phyloP scores from a whole-genome alignment of 2,113 vertebrate genomes.

The Anarrhichthys ocellatus region DNA sequence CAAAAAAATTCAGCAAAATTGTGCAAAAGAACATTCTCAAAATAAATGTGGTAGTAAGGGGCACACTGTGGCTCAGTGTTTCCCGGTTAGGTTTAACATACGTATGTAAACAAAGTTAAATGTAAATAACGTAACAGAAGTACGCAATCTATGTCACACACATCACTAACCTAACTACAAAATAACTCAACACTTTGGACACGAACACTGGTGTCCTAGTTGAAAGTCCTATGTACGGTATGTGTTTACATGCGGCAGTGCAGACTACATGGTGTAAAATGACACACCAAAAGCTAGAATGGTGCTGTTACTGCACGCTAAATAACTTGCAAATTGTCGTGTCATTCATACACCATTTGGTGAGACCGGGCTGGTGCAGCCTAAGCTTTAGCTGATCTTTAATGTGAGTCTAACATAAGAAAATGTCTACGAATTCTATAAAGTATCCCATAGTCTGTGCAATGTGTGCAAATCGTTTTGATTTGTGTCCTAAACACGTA shows the following conservation, averaged over 20 bases:
- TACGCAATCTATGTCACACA: no score
- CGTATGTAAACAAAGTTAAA: no score
- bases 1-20: no score
- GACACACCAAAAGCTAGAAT: neutral
- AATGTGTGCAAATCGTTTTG: conserved; percentile 2
- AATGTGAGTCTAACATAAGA: neutral
- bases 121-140: neutral
- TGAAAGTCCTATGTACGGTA: no score
- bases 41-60: no score
- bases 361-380: neutral
- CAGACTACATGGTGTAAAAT: neutral
- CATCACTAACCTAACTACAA: no score
- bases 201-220: no score
- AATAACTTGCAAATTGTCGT: neutral
- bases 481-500: conserved; percentile 9
- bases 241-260: neutral
- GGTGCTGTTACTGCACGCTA: neutral
- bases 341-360: neutral
- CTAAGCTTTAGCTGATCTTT: neutral
- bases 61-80: neutral
- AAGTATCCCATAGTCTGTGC: neutral
- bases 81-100: neutral
- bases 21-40: no score
- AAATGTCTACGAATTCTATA: neutral
- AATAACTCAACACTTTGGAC: no score